These are phyloP conservation scores for Tragopan temminckii DNA, from an alignment of 2,797 vertebrate species.

Conservation along the genomic window DNA sequence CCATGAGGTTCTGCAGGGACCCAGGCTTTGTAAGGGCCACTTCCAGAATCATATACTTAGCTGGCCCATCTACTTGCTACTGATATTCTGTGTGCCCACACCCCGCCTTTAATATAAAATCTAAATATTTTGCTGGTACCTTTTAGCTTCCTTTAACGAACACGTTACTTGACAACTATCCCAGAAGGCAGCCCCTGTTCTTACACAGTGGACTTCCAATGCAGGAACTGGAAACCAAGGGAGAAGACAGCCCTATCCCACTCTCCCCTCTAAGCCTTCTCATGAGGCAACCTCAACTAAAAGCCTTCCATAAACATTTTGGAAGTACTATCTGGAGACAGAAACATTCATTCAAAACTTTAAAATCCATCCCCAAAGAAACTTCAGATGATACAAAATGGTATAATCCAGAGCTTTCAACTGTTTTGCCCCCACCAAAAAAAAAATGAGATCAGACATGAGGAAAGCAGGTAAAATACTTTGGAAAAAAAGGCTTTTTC, in stretches of 20 bases:
- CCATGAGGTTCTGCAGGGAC: fast-evolving
- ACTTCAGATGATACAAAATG: not conserved
- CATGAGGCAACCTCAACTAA: not conserved
- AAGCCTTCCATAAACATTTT: not conserved
- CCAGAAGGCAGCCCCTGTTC: not conserved
- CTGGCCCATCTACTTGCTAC: not conserved
- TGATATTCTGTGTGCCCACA: not conserved
- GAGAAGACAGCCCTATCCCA: not conserved
- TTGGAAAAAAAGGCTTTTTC: not conserved
- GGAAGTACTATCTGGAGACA: not conserved
- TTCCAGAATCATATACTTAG: not conserved
- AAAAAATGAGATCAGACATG: not conserved
- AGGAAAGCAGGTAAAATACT: not conserved
- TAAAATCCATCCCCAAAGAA: not conserved
- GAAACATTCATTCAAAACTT: not conserved
- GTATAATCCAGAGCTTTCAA: not conserved
- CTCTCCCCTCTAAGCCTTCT: not conserved
- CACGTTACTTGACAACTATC: not conserved
- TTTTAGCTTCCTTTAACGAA: not conserved
- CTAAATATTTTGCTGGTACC: too few relatives aligned
- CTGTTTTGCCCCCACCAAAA: not conserved
- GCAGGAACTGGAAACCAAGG: not conserved
- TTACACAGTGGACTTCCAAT: not conserved
- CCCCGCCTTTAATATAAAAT: not conserved
- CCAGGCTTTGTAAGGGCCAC: fast-evolving